Evolutionary conservation across 2,797 vertebrate species (phyloP).

Genomic region (Sarcophilus harrisii): DNA sequence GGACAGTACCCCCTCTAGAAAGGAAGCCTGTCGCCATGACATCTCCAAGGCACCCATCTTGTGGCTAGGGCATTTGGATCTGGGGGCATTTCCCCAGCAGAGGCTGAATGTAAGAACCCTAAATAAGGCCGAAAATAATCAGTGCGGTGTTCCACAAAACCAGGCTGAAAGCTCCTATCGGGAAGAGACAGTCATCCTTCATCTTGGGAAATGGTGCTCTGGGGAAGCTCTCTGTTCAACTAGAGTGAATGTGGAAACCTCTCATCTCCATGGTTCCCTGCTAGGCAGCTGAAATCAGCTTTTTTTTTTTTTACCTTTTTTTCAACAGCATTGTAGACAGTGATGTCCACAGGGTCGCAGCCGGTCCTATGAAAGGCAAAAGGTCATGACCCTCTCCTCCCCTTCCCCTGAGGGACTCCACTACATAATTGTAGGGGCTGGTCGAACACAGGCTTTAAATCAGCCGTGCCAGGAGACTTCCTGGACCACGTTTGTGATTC

Average conservation of each 20-base stretch:
- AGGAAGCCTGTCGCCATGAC: constrained; percentile 68
- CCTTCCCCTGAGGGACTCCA: neutral
- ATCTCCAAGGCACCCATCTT: constrained; percentile 35
- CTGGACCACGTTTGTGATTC: neutral
- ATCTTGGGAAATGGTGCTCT: neutral
- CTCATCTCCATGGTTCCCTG: neutral
- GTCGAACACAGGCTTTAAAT: neutral
- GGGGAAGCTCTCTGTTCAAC: neutral
- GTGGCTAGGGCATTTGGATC: constrained; percentile 52
- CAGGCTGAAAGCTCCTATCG: neutral
- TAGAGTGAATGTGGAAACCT: neutral
- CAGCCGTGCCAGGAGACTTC: neutral
- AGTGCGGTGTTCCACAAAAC: neutral
- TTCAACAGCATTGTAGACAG: neutral
- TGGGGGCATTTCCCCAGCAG: constrained; percentile 45
- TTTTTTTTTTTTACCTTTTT: constrained; percentile 28
- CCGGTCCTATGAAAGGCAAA: neutral
- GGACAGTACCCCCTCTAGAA: constrained; percentile 68
- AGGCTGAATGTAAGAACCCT: constrained; percentile 29
- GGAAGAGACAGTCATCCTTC: neutral
- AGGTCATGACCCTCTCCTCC: neutral
- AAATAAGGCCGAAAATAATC: neutral
- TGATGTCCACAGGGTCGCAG: neutral
- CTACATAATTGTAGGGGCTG: neutral
- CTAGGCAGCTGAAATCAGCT: neutral